Evolutionary conservation across 1,140 invertebrate species (phyloP), one percentile per base, ranked within the genome.

Genomic region (Neuroterus valhalla): DNA sequence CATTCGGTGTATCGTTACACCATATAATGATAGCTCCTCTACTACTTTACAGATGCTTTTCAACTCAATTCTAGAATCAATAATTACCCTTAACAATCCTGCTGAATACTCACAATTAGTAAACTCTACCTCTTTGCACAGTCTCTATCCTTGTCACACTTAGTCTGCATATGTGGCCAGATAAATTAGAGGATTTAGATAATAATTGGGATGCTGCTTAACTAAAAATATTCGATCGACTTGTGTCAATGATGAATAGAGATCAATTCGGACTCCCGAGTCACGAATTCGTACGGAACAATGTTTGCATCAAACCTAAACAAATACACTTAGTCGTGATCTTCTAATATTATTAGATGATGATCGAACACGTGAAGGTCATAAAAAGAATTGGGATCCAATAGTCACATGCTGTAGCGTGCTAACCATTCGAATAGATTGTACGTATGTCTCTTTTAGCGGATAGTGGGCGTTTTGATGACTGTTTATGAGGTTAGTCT

Each of bases 131-230:
- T 38, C 31, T 31, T 62, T 62, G 26, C 55, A 12, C n/a, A 62
- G 23, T 62, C 55, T 4, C 21, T 8, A 62, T 62, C 31, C 31
- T 31, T 62, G 12, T 14, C 6, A 26, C 55, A 31, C 31, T 62
- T 62, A 62, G 55, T 38, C n/a, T 62, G 26, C 26, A 14, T 62
- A 23, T 38, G 26, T 62, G 26, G 15, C n/a, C 12, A 62, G 55
- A 62, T 62, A 62, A 62, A 62, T 62, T 62, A 62, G 31, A 62
- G 55, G 55, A 62, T 62, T 62, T 26, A 38, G 55, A 62, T 23
- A 62, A 62, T 15, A 62, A 62, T 62, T 62, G 31, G 26, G 4
- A 23, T 26, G 21, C n/a, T 62, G 55, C 26, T 14, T 31, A 23
- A 31, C 31, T 38, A 23, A 14, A 55, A 26, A 62, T 62, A 62